Percentiles rank a stretch among this genome's conserved stretches.
Evolutionary conservation across 2,113 vertebrate genomes (phyloP).

Genomic region (Ceratotherium simum): DNA sequence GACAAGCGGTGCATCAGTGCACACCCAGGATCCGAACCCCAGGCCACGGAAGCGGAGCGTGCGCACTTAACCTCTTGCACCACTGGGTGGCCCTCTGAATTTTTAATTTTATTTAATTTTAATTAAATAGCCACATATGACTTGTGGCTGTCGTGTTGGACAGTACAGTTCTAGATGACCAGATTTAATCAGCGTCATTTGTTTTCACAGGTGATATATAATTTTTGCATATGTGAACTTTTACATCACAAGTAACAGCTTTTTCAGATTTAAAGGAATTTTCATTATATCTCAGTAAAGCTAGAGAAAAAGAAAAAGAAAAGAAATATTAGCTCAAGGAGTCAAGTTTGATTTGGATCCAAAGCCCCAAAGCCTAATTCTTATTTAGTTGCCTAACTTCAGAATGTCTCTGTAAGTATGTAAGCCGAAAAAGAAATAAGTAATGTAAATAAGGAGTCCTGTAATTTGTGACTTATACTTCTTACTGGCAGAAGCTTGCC

Average conservation of each 20-base stretch:
- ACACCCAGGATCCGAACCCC: too few species aligned
- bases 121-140: neutral
- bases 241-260: neutral
- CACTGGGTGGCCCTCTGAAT: neutral
- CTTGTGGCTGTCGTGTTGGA: neutral
- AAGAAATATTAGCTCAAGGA: constrained; percentile 56
- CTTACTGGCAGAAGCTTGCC: constrained; percentile 39
- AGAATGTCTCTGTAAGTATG: neutral
- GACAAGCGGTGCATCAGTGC: too few species aligned
- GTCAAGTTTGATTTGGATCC: constrained; percentile 56
- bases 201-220: neutral
- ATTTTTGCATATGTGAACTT: neutral
- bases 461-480: constrained; percentile 22
- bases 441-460: neutral
- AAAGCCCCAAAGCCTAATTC: constrained; percentile 58
- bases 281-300: neutral
- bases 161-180: neutral
- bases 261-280: constrained; percentile 43
- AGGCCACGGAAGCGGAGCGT: too few species aligned
- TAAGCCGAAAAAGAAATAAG: constrained; percentile 49
- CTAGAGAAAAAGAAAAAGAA: neutral
- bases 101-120: constrained; percentile 45
- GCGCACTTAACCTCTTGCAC: too few species aligned
- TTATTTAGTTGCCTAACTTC: constrained; percentile 57
- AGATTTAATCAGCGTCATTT: neutral